Evolutionary conservation across 1,140 invertebrate genomes (phyloP), one percentile per base, ranked within the genome.

Genomic region (Leptinotarsa lineolata): DNA sequence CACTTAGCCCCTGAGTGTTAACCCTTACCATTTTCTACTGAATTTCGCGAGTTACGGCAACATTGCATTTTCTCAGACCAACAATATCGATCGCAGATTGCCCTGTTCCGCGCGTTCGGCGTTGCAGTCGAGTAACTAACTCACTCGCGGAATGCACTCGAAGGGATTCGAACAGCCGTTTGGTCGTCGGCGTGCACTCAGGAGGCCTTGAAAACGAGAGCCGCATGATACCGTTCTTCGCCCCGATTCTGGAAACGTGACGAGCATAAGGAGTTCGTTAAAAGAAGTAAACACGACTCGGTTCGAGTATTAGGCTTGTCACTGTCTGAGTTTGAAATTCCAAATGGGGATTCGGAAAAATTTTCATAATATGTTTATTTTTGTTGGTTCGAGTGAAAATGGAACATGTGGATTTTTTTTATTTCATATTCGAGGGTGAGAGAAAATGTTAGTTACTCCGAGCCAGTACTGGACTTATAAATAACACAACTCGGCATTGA

Each of bases 231-330:
- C 48, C 24, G 22, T 68, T 24, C 46, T 45, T 46, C 67, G 67
- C 65, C 66, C 22, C 76, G 72, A 71, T 75, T 73, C 68, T 22
- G 20, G 18, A 13, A 18, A 76, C 77, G 77, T 74, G 75, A 74
- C 61, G 68, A n/a, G 75, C 72, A 78, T 78, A 68, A 67, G 61
- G 59, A 78, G 77, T 72, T 78, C 72, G 77, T 78, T 78, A 78
- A 68, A 15, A 45, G 61, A 60, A 18, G 69, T 30, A 73, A 75
- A 77, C 69, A 73, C 21, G 30, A 15, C 15, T 60, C 30, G 30
- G 8, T 39, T 39, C 30, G 0, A 18, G n/a, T 54, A 18, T 54
- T 54, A 54, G 65, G 21, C 63, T 39, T 24, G 63, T 54, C 48
- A 54, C 48, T n/a, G 16, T 54, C 16, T 54, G 48, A 3, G 15